Percentiles rank a stretch among this genome's conserved stretches.
Evolutionary conservation across 1,140 invertebrate species (phyloP).

Genomic region (Leguminivora glycinivorella): DNA sequence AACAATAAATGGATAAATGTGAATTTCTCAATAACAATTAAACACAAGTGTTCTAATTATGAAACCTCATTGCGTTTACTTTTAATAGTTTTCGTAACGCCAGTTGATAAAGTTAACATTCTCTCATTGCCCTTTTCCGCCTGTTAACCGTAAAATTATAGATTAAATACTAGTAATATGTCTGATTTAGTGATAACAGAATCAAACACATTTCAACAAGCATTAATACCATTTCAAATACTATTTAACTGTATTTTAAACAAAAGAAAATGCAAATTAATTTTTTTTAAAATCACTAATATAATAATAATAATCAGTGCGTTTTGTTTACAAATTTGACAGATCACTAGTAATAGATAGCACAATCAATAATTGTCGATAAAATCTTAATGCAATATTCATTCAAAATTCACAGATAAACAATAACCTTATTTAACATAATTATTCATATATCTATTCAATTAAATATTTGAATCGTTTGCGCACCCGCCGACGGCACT

Average conservation of each 20-base stretch:
- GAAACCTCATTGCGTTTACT: neutral
- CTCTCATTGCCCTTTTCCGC: slow-evolving; percentile 1
- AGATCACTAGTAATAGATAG: neutral
- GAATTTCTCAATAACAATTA: neutral
- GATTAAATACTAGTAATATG: neutral
- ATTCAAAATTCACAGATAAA: too few species aligned
- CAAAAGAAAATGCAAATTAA: neutral
- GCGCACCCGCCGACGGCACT: neutral
- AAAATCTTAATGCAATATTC: neutral
- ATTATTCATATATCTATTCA: neutral
- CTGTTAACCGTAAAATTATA: neutral
- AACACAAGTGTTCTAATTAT: neutral
- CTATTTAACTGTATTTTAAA: neutral
- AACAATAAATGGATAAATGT: neutral
- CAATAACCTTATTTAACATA: too few species aligned
- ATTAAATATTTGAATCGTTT: neutral
- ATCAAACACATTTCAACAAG: neutral
- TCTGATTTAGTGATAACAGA: neutral
- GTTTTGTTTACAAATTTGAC: neutral
- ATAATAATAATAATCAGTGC: neutral
- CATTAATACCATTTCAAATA: neutral
- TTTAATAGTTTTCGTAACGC: slow-evolving; percentile 8
- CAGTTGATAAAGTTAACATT: slow-evolving; percentile 7
- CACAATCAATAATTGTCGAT: neutral
- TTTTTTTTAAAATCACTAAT: neutral